A percentile compares a stretch with the other conserved stretches of the same genome.
These are phyloP conservation scores for Notocelia uddmanniana DNA, from an alignment of 2,888 invertebrate species.

Conservation along the genomic window DNA sequence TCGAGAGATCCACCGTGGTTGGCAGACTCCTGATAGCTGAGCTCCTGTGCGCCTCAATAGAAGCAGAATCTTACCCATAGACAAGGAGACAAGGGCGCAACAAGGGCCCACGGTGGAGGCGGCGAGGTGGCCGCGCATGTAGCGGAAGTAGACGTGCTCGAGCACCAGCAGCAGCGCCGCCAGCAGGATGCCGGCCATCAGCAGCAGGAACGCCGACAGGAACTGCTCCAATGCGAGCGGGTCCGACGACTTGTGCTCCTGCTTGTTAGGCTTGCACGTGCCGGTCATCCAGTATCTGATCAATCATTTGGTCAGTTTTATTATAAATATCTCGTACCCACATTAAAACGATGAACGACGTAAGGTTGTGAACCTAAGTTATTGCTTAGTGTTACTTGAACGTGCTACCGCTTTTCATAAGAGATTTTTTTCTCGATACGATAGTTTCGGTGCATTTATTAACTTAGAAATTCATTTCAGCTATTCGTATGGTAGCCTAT, in stretches of 20 bases:
- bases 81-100: slow-evolving; percentile 96
- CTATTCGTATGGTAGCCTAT: too few relatives aligned
- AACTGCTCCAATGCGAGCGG: slow-evolving; percentile 97
- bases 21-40: not conserved
- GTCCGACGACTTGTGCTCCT: slow-evolving; percentile 96
- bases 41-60: not conserved
- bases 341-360: not conserved
- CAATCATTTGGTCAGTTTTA: not conserved
- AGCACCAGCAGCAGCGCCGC: slow-evolving; percentile 94
- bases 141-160: slow-evolving; percentile 98
- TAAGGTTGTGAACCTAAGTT: not conserved
- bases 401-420: too few relatives aligned
- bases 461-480: too few relatives aligned
- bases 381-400: too few relatives aligned
- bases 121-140: slow-evolving; percentile 94
- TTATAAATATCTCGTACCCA: too few relatives aligned
- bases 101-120: slow-evolving; percentile 96
- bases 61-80: slow-evolving; percentile 88
- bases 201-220: slow-evolving; percentile 97
- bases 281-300: slow-evolving; percentile 98
- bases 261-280: slow-evolving; percentile 96
- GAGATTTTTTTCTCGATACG: too few relatives aligned
- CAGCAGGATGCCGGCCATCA: slow-evolving; percentile 97
- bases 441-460: too few relatives aligned
- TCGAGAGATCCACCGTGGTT: not conserved